Evolutionary conservation across 2,797 vertebrate species (phyloP), one percentile per base, ranked within the genome.

Genomic region (Ceyx erithaca): DNA sequence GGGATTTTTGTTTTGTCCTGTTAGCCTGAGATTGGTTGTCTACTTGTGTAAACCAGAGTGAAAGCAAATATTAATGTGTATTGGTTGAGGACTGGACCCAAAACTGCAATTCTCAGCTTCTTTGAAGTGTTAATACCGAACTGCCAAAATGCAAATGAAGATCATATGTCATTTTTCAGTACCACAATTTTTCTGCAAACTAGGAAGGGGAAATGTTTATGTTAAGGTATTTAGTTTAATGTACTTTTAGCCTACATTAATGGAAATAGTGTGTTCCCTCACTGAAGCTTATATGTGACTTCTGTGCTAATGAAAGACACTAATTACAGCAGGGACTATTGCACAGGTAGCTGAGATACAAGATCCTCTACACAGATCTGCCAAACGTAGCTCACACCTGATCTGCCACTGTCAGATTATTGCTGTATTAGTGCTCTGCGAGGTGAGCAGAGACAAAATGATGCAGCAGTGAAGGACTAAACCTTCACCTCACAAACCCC

Each of bases 181-280:
- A 51, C 15, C 19, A 37, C 11, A 21, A 17, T 37, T 69, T 73
- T 76, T 52, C 43, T 63, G 33, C 77, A 77, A 92, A 90, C 12
- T 80, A 30, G 25, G 16, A 26, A 45, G 51, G 18, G 45, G 4
- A 90, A 94, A 93, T 87, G 89, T 80, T 93, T 89, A 20, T 52
- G 6, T 70, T 75, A 48, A 64, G 9, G 16, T 48, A 61, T 87
- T 93, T 76, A 46, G 28, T 54, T 85, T 80, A 83, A 70, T 79
- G 80, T 45, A 13, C 4, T 85, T 96, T 93, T 90, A 84, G 54
- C 49, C n/a, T 63, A 75, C 22, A 25, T 87, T 88, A 80, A 80
- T 75, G 59, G 81, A 92, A 79, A 62, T n/a, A 68, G 17, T 43
- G 10, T 49, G 14, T 59, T 89, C 12, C 37, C n/a, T 87, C 41